Base-by-base conservation (phyloP, 2,113 vertebrate genomes). In the Syngnathus floridae region DNA sequence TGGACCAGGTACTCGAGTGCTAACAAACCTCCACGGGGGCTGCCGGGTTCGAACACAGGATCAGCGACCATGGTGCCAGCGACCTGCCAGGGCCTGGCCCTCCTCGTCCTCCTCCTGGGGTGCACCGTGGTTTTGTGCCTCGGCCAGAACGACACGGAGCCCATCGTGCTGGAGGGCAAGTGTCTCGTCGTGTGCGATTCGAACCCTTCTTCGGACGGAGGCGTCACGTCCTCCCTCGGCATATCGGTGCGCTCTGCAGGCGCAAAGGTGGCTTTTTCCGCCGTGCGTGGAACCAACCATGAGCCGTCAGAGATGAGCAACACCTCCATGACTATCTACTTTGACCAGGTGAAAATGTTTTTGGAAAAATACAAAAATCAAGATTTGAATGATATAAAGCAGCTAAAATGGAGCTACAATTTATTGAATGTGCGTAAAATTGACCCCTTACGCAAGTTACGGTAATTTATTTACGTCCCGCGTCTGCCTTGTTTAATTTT, bases 241-340 rank as follows among this genome's bases (percentile, higher is more conserved):
- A 97, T 98, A 84, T 98, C 95, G 9, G 96, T 97, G 78, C 94
- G 96, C 73, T 96, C 96, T 1, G 96, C 94, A 63, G 97, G 94
- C 81, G 95, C 96, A 83, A 98, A 98, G 80, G 93, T 98, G 83
- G 96, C 96, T 62, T 99, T 99, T 86, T 99, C 96, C 14, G 96
- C 95, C 70, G 94, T 94, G 31, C 92, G 96, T 75, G 95, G 93
- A 67, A 96, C 95, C 80, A 96, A 96, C 86, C 95, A 96, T n/a
- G 95, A 96, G 68, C 94, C 95, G 2, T 95, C 95, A n/a, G 95
- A 96, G 80, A 96, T 96, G 95, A 96, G 94, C 91, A 96, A 96
- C 91, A 95, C 95, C 75, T 98, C 96, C 79, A 99, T 95, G 94
- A 98, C 95, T 85, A 99, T 99, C 92, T 99, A 99, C 84, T 99